Evolutionary conservation across 2,113 vertebrate genomes (phyloP), one percentile per base, ranked within the genome.

Genomic region (Condylura cristata): DNA sequence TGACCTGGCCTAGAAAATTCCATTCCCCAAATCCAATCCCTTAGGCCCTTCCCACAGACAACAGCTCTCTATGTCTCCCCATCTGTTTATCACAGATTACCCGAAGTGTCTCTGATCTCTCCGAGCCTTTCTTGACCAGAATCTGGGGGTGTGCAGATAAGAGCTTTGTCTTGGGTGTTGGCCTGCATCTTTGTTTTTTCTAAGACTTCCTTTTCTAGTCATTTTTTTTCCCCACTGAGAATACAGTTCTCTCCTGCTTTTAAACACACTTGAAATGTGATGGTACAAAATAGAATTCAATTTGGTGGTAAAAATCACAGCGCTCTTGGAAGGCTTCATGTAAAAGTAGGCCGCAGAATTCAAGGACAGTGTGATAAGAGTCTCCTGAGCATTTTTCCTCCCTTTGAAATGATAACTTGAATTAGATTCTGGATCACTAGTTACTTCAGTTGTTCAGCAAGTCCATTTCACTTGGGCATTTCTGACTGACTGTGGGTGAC

Each of bases 81-180:
- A 46, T 37, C 28, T 81, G 88, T 37, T 87, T 48, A 18, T 91
- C 83, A 37, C 39, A 90, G 85, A 96, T 93, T 66, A 93, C 28
- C 53, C 53, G 10, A 96, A 48, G 76, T 53, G 41, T 74, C 90
- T 96, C 91, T 96, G 91, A 96, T 92, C 93, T 88, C 56, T 6
- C 41, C 70, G 85, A 91, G 91, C 34, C 82, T 96, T 88, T 60
- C 92, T 87, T 92, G 93, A 89, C 96, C 72, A 96, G 86, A 93
- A 81, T 79, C 93, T 90, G 63, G 95, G 74, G 46, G 34, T 86
- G 61, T 93, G 34, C 75, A 95, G 11, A 79, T 71, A 84, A 87
- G 92, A 93, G 65, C 6, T 87, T 94, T 94, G 86, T 93, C 71
- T 41, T 58, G 94, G 94, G 86, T 51, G 60, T 97, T 96, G 91